Base-by-base conservation (phyloP, 2,888 invertebrate genomes). In the Amphipyra berbera region DNA sequence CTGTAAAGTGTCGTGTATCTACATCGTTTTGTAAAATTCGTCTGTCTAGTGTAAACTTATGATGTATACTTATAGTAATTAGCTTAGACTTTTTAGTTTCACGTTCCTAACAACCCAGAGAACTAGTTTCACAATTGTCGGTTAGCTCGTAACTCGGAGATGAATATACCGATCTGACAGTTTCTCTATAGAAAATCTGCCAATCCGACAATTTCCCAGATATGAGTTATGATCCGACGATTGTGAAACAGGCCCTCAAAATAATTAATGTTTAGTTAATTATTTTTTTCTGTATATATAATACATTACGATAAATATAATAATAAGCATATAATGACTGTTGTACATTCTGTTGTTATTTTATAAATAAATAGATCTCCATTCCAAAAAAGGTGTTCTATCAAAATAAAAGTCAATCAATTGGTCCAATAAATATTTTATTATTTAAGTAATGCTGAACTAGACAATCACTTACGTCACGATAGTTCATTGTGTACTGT, bases 21-120 rank as follows among this genome's bases (percentile, higher is more conserved):
- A 53, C 21, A 41, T 38, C 48, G 41, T 54, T 55, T 60, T 65
- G 60, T 53, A 41, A 38, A 52, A 37, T 61, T 38, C 14, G 8
- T 45, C 33, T 42, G 38, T 53, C 33, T 66, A 49, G 21, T 42
- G 27, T 59, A 37, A 42, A 50, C 49, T 50, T 41, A 66, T 48
- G 21, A 65, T 59, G 52, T 71, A 61, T 60, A 69, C 45, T 50
- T 61, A 7, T 71, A 71, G 71, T 53, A 50, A 0, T 14, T 62
- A 72, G 68, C 50, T 42, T 61, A 45, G 30, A 15, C 6, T 45
- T 61, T 68, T 72, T 57, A 50, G 57, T 65, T 61, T 33, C n/a
- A 52, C 12, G 45, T 61, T 61, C 47, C 21, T 21, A 21, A 21
- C 21, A 21, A 21, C 21, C 21, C 21, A 21, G 21, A 21, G 21